Conservation (phyloP, 2,888 invertebrate genomes). For the Coleophora deauratella region DNA sequence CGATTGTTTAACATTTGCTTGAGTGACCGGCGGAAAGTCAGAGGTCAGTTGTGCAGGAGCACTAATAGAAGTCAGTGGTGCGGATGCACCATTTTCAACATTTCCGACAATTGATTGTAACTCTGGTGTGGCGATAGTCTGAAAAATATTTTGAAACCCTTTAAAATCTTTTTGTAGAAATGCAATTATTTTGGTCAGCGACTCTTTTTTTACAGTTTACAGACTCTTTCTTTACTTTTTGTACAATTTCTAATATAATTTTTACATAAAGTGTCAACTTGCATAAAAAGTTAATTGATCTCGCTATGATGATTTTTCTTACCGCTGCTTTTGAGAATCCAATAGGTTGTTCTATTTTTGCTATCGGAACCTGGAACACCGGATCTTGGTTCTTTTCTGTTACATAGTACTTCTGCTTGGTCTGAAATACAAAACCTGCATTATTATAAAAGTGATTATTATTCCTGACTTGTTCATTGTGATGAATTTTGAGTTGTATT, state of each 20-base stretch:
- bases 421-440: slow-evolving; percentile 24
- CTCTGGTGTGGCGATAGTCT: slow-evolving; percentile 48
- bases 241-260: too few species aligned
- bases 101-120: slow-evolving; percentile 51
- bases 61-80: slow-evolving; percentile 21
- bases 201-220: too few species aligned
- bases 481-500: too few species aligned
- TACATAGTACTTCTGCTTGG: slow-evolving; percentile 51
- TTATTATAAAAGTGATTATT: too few species aligned
- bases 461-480: too few species aligned
- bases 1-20: not conserved
- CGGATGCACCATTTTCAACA: slow-evolving; percentile 36
- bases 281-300: too few species aligned
- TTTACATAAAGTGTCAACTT: too few species aligned
- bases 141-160: slow-evolving; percentile 14
- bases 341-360: slow-evolving; percentile 49
- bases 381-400: slow-evolving; percentile 52
- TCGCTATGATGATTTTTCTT: too few species aligned
- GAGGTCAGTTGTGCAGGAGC: slow-evolving; percentile 27
- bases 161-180: not conserved
- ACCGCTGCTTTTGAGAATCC: slow-evolving; percentile 47
- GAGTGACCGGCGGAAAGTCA: too few species aligned
- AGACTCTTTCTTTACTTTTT: too few species aligned
- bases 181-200: too few species aligned
- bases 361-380: slow-evolving; percentile 29